Conservation (phyloP, 2,888 invertebrate genomes). For the Phymatocera aterrima region DNA sequence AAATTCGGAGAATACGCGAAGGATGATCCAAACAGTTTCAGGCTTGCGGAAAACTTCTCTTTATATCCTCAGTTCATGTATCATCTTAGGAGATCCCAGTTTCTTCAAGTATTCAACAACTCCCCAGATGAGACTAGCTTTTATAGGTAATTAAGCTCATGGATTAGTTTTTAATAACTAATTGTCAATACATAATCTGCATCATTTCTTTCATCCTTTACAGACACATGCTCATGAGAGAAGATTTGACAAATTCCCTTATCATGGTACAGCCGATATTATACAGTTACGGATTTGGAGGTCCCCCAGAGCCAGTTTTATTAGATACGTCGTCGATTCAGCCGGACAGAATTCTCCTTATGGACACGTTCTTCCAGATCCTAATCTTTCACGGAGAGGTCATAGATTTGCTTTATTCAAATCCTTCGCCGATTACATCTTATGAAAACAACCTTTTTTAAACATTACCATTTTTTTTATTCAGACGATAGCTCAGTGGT, state of each 20-base stretch:
- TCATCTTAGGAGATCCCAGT: slow-evolving; percentile 97
- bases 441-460: slow-evolving; percentile 24
- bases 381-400: slow-evolving; percentile 99
- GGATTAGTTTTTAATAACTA: neutral
- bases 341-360: slow-evolving; percentile 96
- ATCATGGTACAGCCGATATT: slow-evolving; percentile 99
- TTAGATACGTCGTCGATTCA: slow-evolving; percentile 98
- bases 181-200: slow-evolving; percentile 44
- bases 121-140: slow-evolving; percentile 99
- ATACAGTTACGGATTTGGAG: slow-evolving; percentile 98
- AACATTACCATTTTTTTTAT: slow-evolving; percentile 25
- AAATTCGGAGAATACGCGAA: slow-evolving; percentile 99
- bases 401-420: slow-evolving; percentile 53
- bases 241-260: slow-evolving; percentile 97
- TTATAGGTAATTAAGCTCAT: slow-evolving; percentile 83
- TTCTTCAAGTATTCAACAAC: slow-evolving; percentile 99
- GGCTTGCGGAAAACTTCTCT: slow-evolving; percentile 97
- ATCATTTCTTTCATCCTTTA: slow-evolving; percentile 49
- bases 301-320: slow-evolving; percentile 97
- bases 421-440: slow-evolving; percentile 16
- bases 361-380: slow-evolving; percentile 99
- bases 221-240: slow-evolving; percentile 97
- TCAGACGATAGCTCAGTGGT: slow-evolving; percentile 98
- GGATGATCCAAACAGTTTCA: slow-evolving; percentile 97
- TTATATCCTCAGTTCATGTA: slow-evolving; percentile 99